These are phyloP conservation scores for Luperina nickerlii DNA, from an alignment of 2,888 invertebrate species.

Conservation along the genomic window DNA sequence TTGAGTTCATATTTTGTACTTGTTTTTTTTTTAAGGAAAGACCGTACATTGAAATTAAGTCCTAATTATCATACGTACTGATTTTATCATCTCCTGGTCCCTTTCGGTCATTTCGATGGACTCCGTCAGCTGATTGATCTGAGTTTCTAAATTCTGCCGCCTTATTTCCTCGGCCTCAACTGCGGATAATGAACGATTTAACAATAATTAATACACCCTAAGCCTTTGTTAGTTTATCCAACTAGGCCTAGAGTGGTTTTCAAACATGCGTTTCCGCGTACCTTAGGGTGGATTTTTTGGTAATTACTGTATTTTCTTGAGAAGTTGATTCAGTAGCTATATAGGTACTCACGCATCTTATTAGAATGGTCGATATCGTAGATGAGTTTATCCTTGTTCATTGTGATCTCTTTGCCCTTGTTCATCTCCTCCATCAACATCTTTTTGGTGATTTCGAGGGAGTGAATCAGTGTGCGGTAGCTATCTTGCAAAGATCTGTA, in stretches of 20 bases:
- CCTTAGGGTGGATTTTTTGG: background rate
- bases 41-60: background rate
- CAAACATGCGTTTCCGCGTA: no score
- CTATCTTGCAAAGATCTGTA: constrained; percentile 90
- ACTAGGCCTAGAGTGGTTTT: no score
- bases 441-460: constrained; percentile 92
- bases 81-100: constrained; percentile 89
- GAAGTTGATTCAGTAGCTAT: background rate
- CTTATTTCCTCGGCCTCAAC: constrained; percentile 90
- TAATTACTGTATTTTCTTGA: background rate
- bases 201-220: no score
- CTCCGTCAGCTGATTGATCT: constrained; percentile 89
- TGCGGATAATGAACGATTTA: constrained; percentile 67
- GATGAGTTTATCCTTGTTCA: constrained; percentile 90
- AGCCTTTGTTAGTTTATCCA: no score
- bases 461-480: constrained; percentile 89
- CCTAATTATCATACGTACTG: constrained; percentile 68
- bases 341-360: constrained; percentile 79
- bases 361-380: constrained; percentile 88
- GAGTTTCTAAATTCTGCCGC: constrained; percentile 86
- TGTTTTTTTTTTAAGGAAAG: background rate
- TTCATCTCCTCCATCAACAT: constrained; percentile 92
- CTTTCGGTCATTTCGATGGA: constrained; percentile 91
- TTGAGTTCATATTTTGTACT: background rate
- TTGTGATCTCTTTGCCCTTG: constrained; percentile 91